These are phyloP conservation scores for Labeo rohita DNA, from an alignment of 2,113 vertebrate genomes.

Conservation along the genomic window DNA sequence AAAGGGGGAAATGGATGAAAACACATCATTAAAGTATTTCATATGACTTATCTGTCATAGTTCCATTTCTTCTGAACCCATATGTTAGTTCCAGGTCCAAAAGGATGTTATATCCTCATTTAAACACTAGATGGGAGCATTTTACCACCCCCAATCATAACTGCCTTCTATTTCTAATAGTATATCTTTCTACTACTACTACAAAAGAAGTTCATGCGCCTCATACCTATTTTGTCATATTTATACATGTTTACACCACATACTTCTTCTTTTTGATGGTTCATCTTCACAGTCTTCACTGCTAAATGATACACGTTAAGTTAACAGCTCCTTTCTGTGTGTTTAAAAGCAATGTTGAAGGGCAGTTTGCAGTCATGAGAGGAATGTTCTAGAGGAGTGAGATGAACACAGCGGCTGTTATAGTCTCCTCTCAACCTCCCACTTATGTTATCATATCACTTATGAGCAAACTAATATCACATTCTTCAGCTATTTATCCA, in stretches of 20 bases:
- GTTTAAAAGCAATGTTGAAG: background rate
- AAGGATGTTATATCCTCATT: background rate
- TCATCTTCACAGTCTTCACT: background rate
- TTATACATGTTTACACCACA: background rate
- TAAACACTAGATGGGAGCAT: conserved; percentile 16
- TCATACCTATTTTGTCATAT: background rate
- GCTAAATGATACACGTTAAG: background rate
- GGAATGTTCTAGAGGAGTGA: conserved; percentile 35
- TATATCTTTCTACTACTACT: background rate
- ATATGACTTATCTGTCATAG: background rate
- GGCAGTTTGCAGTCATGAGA: conserved; percentile 19
- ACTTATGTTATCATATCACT: background rate
- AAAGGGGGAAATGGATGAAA: background rate
- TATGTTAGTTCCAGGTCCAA: background rate
- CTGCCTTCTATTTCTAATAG: background rate
- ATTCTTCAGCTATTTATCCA: conserved; percentile 11
- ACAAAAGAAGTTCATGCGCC: background rate
- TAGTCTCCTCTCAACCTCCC: conserved; percentile 32
- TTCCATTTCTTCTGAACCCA: background rate
- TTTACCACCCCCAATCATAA: background rate
- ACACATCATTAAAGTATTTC: background rate
- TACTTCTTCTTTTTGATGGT: background rate
- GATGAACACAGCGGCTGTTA: background rate
- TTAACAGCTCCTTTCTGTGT: background rate
- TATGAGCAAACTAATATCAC: conserved; percentile 4